phyloP scores from a whole-genome alignment of 2,797 vertebrate species.

The Pipistrellus pygmaeus region DNA sequence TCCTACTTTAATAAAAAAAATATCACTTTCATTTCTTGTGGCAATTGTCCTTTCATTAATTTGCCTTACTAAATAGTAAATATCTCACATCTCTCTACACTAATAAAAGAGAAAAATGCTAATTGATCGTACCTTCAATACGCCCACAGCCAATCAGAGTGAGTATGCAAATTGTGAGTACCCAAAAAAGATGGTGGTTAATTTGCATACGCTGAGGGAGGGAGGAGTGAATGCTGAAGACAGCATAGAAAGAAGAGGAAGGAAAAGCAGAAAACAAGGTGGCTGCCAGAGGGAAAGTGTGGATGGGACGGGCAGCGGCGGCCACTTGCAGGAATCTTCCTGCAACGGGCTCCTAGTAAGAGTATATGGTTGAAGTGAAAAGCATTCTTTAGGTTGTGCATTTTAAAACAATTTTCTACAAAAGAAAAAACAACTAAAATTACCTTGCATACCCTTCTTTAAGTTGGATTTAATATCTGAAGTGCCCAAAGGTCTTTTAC shows the following conservation, averaged over 20 bases:
- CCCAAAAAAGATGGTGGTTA: too few relatives aligned
- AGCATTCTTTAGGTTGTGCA: neutral
- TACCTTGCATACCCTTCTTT: neutral
- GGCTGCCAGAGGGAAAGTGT: too few relatives aligned
- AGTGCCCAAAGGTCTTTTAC: neutral
- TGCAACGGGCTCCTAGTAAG: neutral
- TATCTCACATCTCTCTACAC: neutral
- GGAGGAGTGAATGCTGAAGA: too few relatives aligned
- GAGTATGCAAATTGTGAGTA: too few relatives aligned
- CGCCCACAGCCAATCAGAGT: too few relatives aligned
- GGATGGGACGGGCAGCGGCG: too few relatives aligned
- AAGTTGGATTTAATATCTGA: slow-evolving; percentile 6
- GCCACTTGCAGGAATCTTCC: too few relatives aligned
- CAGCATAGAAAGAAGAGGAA: too few relatives aligned
- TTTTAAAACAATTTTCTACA: slow-evolving; percentile 27
- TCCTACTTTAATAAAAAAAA: neutral
- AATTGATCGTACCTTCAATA: too few relatives aligned
- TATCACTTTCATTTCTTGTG: neutral
- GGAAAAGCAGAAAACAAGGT: too few relatives aligned
- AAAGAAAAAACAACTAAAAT: neutral
- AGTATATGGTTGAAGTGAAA: neutral
- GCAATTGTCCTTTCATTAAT: neutral
- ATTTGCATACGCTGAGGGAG: too few relatives aligned
- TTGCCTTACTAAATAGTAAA: neutral
- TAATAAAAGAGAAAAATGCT: too few relatives aligned